Percentiles rank a stretch among this genome's conserved stretches.
Evolutionary conservation across 2,888 invertebrate species (phyloP).

Genomic region (Beris morrisii): DNA sequence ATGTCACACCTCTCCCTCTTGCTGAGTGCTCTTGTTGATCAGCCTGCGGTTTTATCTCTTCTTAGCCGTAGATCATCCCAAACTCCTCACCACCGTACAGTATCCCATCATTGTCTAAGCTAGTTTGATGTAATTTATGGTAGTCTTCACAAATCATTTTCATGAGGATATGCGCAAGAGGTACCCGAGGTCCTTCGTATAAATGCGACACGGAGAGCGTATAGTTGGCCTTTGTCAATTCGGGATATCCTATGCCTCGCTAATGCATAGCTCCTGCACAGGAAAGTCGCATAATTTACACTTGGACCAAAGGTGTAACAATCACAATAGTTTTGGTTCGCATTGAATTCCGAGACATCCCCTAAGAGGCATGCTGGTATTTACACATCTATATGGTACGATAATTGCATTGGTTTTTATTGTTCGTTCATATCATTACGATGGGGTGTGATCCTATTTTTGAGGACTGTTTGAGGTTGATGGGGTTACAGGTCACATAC

Average conservation of each 20-base stretch:
- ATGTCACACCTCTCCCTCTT: slow-evolving; percentile 39
- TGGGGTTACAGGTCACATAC: too few species aligned
- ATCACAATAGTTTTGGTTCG: slow-evolving; percentile 20
- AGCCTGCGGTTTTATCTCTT: slow-evolving; percentile 29
- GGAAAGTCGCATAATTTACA: slow-evolving; percentile 30
- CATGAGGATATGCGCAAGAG: slow-evolving; percentile 6
- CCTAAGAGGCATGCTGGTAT: background rate
- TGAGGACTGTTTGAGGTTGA: slow-evolving; percentile 5
- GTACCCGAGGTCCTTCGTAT: too few species aligned
- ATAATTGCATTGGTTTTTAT: slow-evolving; percentile 26
- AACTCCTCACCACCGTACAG: slow-evolving; percentile 17
- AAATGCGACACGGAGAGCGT: too few species aligned
- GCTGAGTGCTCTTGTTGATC: slow-evolving; percentile 35
- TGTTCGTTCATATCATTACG: slow-evolving; percentile 25
- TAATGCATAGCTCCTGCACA: slow-evolving; percentile 2
- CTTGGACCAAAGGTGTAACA: slow-evolving; percentile 23
- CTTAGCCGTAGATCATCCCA: slow-evolving; percentile 9
- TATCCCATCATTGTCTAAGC: slow-evolving; percentile 12
- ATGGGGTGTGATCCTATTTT: slow-evolving; percentile 30
- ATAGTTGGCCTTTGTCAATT: slow-evolving; percentile 14
- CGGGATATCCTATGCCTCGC: slow-evolving; percentile 8
- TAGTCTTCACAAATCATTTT: slow-evolving; percentile 39
- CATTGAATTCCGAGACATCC: slow-evolving; percentile 18
- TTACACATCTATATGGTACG: background rate
- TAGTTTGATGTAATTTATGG: slow-evolving; percentile 36